Evolutionary conservation across 2,113 vertebrate species (phyloP).

Genomic region (Ictalurus punctatus): DNA sequence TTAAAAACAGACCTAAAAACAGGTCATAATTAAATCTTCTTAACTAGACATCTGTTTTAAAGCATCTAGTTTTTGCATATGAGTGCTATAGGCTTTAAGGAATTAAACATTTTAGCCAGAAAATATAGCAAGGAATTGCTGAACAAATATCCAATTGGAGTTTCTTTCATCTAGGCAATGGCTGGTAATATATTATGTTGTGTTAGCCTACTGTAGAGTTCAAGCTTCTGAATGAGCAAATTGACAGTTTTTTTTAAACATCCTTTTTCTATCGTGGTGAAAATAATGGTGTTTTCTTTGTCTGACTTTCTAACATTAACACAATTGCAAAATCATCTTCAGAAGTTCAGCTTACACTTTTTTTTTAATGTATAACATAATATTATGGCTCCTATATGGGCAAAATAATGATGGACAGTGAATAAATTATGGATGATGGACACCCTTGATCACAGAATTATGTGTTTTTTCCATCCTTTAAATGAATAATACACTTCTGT

Average conservation of each 20-base stretch:
- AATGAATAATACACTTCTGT: background rate
- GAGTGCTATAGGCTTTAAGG: background rate
- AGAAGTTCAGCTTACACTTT: background rate
- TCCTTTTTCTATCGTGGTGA: background rate
- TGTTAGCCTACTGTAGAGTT: background rate
- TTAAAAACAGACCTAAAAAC: conserved; percentile 5
- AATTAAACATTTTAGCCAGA: background rate
- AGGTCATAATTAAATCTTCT: background rate
- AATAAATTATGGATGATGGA: background rate
- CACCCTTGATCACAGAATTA: background rate
- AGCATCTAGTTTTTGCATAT: background rate
- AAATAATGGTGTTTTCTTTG: background rate
- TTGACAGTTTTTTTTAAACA: background rate
- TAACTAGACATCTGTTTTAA: background rate
- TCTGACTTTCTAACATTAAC: background rate
- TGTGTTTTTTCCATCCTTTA: background rate
- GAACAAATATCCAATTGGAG: background rate
- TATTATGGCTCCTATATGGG: background rate
- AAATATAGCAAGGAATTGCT: background rate
- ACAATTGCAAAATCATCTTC: background rate
- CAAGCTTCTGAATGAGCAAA: background rate
- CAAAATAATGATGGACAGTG: background rate
- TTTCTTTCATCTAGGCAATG: background rate
- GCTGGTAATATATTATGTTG: background rate
- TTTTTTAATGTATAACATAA: background rate